Conservation (phyloP, 2,888 invertebrate species). For the Nematopogon swammerdamellus region DNA sequence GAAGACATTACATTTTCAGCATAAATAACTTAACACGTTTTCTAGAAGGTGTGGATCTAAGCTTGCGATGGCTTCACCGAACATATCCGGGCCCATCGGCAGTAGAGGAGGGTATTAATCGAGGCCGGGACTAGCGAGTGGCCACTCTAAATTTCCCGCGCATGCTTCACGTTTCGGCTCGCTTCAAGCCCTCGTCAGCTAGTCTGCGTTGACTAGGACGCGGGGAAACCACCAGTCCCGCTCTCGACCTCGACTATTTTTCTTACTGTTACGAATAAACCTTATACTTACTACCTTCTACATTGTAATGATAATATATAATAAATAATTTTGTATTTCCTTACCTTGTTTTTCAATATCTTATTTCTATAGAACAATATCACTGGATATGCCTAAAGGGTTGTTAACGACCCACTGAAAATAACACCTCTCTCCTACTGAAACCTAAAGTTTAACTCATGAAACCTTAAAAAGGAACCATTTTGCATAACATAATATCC, state of each 20-base stretch:
- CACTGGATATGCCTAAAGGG: not conserved
- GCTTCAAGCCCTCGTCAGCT: too few species aligned
- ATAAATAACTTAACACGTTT: not conserved
- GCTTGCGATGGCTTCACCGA: too few species aligned
- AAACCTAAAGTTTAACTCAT: not conserved
- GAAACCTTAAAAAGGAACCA: not conserved
- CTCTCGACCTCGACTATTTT: too few species aligned
- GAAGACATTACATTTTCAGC: not conserved
- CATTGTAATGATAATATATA: not conserved
- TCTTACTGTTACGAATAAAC: not conserved
- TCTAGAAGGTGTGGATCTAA: too few species aligned
- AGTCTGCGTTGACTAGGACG: too few species aligned
- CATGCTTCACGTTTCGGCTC: too few species aligned
- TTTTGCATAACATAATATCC: not conserved
- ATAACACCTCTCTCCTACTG: not conserved
- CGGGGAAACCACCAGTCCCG: too few species aligned
- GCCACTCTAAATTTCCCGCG: too few species aligned
- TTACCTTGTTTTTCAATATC: not conserved
- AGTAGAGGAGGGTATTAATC: too few species aligned
- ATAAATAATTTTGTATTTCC: not conserved
- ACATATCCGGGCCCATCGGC: too few species aligned
- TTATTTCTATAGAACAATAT: not conserved
- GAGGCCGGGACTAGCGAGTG: too few species aligned
- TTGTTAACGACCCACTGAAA: not conserved
- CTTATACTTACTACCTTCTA: not conserved